Percentiles rank a stretch among this genome's conserved stretches.
Conservation (phyloP, 2,797 vertebrate species). For the Benthosema pterotum region DNA sequence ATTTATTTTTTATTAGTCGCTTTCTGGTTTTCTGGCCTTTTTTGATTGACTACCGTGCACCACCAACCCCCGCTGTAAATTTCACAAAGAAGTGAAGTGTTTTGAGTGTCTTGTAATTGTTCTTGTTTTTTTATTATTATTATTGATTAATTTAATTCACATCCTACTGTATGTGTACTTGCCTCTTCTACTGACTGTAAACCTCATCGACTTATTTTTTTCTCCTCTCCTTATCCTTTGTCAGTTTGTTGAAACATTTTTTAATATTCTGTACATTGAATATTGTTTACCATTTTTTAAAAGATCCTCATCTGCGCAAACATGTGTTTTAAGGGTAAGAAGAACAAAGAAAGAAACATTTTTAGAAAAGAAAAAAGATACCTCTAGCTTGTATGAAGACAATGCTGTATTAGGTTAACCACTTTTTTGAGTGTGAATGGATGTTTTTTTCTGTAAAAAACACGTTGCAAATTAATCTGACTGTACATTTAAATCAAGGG, state of each 20-base stretch:
- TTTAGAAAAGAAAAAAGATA: slow-evolving; percentile 70
- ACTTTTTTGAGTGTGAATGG: slow-evolving; percentile 70
- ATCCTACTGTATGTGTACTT: slow-evolving; percentile 70
- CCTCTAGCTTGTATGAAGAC: slow-evolving; percentile 70
- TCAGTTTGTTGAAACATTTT: slow-evolving; percentile 65
- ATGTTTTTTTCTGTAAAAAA: slow-evolving; percentile 45
- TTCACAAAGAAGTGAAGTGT: slow-evolving; percentile 79
- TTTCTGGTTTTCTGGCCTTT: slow-evolving; percentile 50
- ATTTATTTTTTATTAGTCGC: slow-evolving; percentile 24
- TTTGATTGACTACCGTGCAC: slow-evolving; percentile 62
- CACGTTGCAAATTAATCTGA: slow-evolving; percentile 52
- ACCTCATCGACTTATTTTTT: slow-evolving; percentile 57
- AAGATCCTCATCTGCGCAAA: slow-evolving; percentile 54
- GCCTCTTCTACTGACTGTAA: slow-evolving; percentile 74
- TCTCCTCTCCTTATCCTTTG: slow-evolving; percentile 32
- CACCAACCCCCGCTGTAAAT: slow-evolving; percentile 77
- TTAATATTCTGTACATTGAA: slow-evolving; percentile 71
- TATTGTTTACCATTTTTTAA: slow-evolving; percentile 67
- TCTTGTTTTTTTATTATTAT: slow-evolving; percentile 78
- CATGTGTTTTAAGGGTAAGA: slow-evolving; percentile 50
- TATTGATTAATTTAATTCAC: slow-evolving; percentile 74
- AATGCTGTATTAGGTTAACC: slow-evolving; percentile 66
- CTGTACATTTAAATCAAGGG: slow-evolving; percentile 27
- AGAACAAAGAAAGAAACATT: slow-evolving; percentile 39
- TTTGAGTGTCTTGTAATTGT: slow-evolving; percentile 78